These are phyloP conservation scores for Ceratina calcarata DNA, from an alignment of 1,140 invertebrate species.

Conservation along the genomic window DNA sequence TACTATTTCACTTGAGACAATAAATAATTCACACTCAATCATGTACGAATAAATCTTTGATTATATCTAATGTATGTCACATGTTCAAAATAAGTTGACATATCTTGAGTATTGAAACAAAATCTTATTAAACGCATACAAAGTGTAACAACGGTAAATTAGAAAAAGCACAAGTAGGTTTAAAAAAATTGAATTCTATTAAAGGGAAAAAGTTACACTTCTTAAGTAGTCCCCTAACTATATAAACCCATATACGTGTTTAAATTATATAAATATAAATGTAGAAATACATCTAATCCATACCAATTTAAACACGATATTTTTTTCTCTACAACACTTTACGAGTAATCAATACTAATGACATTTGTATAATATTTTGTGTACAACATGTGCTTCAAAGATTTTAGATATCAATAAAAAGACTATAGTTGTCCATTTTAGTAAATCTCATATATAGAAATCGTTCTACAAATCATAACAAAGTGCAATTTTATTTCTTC, in stretches of 20 bases:
- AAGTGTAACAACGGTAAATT: slow-evolving; percentile 21
- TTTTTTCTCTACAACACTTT: not conserved
- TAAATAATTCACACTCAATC: not conserved
- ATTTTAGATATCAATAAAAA: slow-evolving; percentile 8
- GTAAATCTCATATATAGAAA: not conserved
- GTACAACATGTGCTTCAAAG: slow-evolving; percentile 64
- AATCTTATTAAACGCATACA: not conserved
- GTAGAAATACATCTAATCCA: too few relatives aligned
- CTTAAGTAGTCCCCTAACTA: slow-evolving; percentile 60
- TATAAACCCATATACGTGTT: not conserved
- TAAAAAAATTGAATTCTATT: slow-evolving; percentile 10
- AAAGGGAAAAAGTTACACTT: slow-evolving; percentile 41
- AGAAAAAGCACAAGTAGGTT: not conserved
- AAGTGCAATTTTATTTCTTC: slow-evolving; percentile 16
- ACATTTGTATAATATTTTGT: slow-evolving; percentile 18
- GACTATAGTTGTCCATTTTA: not conserved
- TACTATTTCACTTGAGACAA: not conserved
- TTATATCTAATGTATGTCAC: slow-evolving; percentile 29
- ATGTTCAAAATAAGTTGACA: slow-evolving; percentile 11
- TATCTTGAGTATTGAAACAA: slow-evolving; percentile 4
- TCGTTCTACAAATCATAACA: not conserved
- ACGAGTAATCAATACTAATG: not conserved
- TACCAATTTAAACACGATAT: slow-evolving; percentile 14
- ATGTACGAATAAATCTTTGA: slow-evolving; percentile 13
- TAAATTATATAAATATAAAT: too few relatives aligned